phyloP scores from a whole-genome alignment of 2,888 invertebrate species.

The Allacma fusca region DNA sequence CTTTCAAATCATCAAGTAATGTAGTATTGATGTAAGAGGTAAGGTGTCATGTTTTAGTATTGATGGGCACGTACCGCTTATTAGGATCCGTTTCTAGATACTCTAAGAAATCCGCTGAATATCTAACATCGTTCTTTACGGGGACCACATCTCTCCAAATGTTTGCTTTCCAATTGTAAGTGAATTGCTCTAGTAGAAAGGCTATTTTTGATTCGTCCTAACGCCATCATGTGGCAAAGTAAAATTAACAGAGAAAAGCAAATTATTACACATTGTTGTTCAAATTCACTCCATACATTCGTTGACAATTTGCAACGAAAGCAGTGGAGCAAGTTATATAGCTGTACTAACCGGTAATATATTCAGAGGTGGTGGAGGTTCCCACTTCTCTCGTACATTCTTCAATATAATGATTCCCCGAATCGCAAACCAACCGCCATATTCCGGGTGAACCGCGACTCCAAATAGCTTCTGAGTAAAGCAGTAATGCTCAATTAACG shows the following conservation, averaged over 20 bases:
- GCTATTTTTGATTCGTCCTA: constrained; percentile 50
- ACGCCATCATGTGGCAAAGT: too few species aligned
- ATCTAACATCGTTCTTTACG: constrained; percentile 44
- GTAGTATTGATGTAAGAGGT: too few species aligned
- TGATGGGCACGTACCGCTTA: too few species aligned
- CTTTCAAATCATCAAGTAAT: too few species aligned
- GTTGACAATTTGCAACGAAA: neutral
- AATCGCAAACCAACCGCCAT: constrained; percentile 68
- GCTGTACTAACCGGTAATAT: constrained; percentile 43
- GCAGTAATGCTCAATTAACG: neutral
- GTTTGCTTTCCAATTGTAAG: constrained; percentile 55
- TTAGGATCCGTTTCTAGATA: constrained; percentile 51
- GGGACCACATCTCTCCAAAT: constrained; percentile 55
- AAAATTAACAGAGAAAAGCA: too few species aligned
- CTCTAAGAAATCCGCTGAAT: constrained; percentile 54
- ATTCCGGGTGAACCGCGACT: constrained; percentile 66
- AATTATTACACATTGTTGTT: too few species aligned
- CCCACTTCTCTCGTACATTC: constrained; percentile 53
- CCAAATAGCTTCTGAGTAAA: constrained; percentile 63
- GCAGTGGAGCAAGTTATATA: too few species aligned
- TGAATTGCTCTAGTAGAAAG: constrained; percentile 53
- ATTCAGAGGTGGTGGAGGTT: constrained; percentile 34
- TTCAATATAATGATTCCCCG: constrained; percentile 66
- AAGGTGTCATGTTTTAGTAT: too few species aligned
- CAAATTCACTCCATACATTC: too few species aligned